Percentiles rank a stretch among this genome's conserved stretches.
Conservation (phyloP, 2,113 vertebrate species). For the Apodemus sylvaticus region DNA sequence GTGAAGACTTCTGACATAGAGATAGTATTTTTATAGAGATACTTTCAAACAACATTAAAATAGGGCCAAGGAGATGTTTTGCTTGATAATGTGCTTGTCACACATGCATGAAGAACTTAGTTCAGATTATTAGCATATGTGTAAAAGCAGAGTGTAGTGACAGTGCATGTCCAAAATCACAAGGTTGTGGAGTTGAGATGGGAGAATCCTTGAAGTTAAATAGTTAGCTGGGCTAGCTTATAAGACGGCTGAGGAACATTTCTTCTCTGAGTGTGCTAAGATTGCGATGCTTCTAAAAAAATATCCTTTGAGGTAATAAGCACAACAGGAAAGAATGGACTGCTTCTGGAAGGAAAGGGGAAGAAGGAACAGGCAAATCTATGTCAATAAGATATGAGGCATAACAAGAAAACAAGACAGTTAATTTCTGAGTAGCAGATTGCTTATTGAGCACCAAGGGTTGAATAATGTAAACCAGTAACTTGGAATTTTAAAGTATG, state of each 20-base stretch:
- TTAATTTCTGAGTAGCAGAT: background rate
- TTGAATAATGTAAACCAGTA: background rate
- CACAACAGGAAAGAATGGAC: background rate
- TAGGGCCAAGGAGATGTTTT: background rate
- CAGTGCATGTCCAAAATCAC: background rate
- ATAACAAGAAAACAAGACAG: conserved; percentile 6
- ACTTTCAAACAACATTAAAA: background rate
- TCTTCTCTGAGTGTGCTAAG: background rate
- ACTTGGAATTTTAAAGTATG: background rate
- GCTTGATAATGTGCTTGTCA: background rate
- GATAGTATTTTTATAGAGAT: background rate
- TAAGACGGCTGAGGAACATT: background rate
- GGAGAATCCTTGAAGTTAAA: background rate
- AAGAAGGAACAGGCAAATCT: background rate
- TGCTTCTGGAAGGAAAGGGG: background rate
- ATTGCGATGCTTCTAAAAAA: background rate
- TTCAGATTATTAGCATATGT: background rate
- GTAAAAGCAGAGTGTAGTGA: background rate
- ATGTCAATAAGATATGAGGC: background rate
- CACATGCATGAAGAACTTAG: background rate
- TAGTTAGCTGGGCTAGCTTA: background rate
- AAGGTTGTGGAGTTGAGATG: background rate
- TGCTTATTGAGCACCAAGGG: background rate
- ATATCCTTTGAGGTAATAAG: background rate
- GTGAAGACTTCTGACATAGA: background rate